Conservation (phyloP, 2,797 vertebrate species). For the Squalus acanthias region DNA sequence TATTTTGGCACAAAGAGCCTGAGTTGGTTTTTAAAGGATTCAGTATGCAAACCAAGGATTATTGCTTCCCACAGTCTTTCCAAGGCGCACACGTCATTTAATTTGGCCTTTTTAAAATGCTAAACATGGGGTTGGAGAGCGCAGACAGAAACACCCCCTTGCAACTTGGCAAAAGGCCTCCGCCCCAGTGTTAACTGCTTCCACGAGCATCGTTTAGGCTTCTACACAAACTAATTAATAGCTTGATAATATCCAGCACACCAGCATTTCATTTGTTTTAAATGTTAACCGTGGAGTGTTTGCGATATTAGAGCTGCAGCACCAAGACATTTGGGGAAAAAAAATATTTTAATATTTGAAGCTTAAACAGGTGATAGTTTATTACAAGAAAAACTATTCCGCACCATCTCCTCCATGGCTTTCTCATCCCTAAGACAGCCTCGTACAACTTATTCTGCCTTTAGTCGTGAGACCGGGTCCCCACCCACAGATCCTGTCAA, state of each 20-base stretch:
- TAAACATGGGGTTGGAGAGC: not conserved
- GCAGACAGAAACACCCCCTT: not conserved
- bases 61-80: not conserved
- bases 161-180: not conserved
- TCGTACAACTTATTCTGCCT: not conserved
- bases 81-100: not conserved
- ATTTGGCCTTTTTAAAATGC: not conserved
- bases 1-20: not conserved
- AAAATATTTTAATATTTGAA: too few species aligned
- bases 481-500: not conserved
- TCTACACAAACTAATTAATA: not conserved
- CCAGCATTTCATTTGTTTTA: not conserved
- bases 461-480: not conserved
- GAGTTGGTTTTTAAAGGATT: not conserved
- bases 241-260: not conserved
- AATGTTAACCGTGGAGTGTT: not conserved
- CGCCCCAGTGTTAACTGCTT: not conserved
- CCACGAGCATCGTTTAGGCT: not conserved
- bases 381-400: not conserved
- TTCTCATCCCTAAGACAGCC: not conserved
- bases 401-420: not conserved
- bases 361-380: not conserved
- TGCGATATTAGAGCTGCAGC: not conserved
- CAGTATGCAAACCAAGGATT: not conserved
- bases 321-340: too few species aligned